These are phyloP conservation scores for Noctua janthina DNA, from an alignment of 2,888 invertebrate species.

Conservation along the genomic window DNA sequence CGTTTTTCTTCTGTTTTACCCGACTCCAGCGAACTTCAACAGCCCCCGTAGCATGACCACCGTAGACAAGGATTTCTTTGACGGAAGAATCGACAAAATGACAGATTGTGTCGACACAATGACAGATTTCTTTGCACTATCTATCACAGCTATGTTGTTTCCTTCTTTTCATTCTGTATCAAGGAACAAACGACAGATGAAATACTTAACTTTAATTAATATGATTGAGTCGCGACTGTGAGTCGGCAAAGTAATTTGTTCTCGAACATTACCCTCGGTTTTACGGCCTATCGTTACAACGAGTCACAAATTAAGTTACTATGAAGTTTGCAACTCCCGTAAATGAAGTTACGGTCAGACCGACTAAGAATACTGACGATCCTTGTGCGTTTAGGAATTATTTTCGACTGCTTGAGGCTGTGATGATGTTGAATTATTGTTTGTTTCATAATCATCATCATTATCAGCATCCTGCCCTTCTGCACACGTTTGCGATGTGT, in stretches of 20 bases:
- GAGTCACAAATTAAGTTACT: constrained; percentile 64
- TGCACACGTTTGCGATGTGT: too few relatives aligned
- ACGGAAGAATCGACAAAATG: too few relatives aligned
- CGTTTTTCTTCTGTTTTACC: not conserved
- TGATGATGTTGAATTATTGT: not conserved
- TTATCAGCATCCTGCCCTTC: too few relatives aligned
- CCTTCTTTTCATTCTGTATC: not conserved
- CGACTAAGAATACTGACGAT: constrained; percentile 41
- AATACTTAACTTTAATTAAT: constrained; percentile 47
- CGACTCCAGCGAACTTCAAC: not conserved
- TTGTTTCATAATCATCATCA: too few relatives aligned
- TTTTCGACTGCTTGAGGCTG: not conserved
- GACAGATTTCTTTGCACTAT: too few relatives aligned
- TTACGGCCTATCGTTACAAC: constrained; percentile 63
- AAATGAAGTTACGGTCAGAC: constrained; percentile 51
- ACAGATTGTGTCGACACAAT: too few relatives aligned
- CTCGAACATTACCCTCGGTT: constrained; percentile 59
- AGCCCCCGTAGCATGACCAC: too few relatives aligned
- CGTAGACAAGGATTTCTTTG: too few relatives aligned
- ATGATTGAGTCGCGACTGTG: constrained; percentile 46
- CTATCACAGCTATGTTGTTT: not conserved
- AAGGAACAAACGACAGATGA: constrained; percentile 6
- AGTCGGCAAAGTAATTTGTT: constrained; percentile 57
- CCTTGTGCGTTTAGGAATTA: constrained; percentile 3
- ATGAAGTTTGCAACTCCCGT: constrained; percentile 64